Evolutionary conservation across 2,113 vertebrate genomes (phyloP).

Genomic region (Elephas maximus): DNA sequence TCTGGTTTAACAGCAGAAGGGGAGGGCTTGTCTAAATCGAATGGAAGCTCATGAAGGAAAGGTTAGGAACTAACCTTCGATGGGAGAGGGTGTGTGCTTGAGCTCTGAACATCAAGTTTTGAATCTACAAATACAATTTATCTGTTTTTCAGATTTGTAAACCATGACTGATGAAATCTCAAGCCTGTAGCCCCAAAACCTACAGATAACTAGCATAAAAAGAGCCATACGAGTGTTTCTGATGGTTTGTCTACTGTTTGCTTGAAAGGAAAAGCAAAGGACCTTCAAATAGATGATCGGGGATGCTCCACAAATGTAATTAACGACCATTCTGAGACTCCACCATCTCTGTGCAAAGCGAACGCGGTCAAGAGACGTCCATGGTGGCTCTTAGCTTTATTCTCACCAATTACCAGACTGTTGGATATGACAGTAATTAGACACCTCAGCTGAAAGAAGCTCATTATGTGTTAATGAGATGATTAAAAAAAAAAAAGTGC

Average conservation of each 20-base stretch:
- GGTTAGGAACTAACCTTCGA: background rate
- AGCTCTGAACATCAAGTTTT: background rate
- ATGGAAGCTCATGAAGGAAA: background rate
- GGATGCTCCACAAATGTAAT: constrained; percentile 68
- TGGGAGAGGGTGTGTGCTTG: rapidly evolving
- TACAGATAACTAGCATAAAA: background rate
- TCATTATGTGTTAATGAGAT: constrained; percentile 87
- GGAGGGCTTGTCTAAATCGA: background rate
- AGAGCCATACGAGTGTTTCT: background rate
- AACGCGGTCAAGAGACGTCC: constrained; percentile 67
- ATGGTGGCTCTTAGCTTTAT: constrained; percentile 82
- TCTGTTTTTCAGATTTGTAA: background rate
- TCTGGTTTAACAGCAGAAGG: background rate
- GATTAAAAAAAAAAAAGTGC: constrained; percentile 85
- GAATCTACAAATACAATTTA: background rate
- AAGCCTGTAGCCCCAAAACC: background rate
- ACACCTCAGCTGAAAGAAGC: constrained; percentile 83
- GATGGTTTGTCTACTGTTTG: background rate
- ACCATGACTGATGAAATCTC: background rate
- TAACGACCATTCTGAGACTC: constrained; percentile 56
- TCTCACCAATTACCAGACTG: constrained; percentile 84
- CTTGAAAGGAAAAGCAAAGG: background rate
- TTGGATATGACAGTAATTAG: constrained; percentile 82
- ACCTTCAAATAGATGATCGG: background rate
- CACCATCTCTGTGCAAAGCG: constrained; percentile 64